phyloP scores from a whole-genome alignment of 2,888 invertebrate genomes.

The Archips xylosteana region DNA sequence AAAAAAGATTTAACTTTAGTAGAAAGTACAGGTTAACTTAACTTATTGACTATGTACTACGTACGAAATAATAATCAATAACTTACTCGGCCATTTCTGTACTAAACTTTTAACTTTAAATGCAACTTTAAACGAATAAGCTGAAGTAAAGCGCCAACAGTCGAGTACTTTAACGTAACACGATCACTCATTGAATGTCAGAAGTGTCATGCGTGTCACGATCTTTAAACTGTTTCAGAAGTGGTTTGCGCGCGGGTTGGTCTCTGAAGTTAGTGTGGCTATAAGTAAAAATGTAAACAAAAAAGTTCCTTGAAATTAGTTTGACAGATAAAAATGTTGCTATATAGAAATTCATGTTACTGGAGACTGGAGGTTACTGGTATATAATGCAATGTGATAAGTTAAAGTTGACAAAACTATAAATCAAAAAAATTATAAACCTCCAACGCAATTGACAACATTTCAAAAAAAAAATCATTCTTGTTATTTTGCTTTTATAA shows the following conservation, averaged over 20 bases:
- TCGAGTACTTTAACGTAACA: neutral
- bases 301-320: no score
- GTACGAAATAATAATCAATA: neutral
- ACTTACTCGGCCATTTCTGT: slow-evolving; percentile 40
- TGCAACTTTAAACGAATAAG: neutral
- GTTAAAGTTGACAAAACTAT: no score
- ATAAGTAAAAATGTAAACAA: neutral
- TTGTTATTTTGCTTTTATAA: no score
- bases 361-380: no score
- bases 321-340: no score
- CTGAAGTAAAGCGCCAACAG: neutral
- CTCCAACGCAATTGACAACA: no score
- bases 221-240: neutral
- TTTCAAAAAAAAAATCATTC: no score
- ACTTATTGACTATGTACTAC: neutral
- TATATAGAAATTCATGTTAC: no score
- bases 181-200: slow-evolving; percentile 17
- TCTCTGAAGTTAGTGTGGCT: neutral
- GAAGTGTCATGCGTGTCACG: slow-evolving; percentile 12
- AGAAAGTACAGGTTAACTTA: neutral
- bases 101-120: neutral
- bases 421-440: no score
- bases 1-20: neutral
- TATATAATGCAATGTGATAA: no score
- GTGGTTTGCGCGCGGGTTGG: neutral